phyloP scores from a whole-genome alignment of 2,113 vertebrate species.

The Urocitellus parryii region DNA sequence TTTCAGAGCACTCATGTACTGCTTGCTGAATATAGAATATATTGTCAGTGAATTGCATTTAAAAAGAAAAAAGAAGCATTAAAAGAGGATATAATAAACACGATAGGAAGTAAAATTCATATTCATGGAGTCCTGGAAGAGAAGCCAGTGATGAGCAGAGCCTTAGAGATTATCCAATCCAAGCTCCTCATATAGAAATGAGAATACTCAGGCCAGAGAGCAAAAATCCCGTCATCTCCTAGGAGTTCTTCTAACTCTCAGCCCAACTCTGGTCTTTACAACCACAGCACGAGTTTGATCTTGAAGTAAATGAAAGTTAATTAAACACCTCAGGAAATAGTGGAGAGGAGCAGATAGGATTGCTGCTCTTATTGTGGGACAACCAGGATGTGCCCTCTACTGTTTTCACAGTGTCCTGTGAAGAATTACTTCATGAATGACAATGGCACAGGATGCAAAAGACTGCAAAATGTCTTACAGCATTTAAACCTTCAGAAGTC shows the following conservation, averaged over 20 bases:
- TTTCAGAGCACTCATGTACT: constrained; percentile 31
- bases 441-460: neutral
- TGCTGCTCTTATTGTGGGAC: neutral
- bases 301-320: constrained; percentile 5
- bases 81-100: constrained; percentile 45
- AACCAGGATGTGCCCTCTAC: neutral
- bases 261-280: neutral
- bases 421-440: neutral
- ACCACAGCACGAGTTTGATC: neutral
- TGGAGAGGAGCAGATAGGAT: neutral
- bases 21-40: constrained; percentile 59
- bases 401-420: neutral
- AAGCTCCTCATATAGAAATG: neutral
- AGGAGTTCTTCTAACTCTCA: neutral
- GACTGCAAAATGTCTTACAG: neutral
- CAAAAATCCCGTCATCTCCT: neutral
- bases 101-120: constrained; percentile 70
- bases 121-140: neutral
- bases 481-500: neutral
- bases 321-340: neutral
- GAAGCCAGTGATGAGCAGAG: neutral
- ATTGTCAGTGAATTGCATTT: constrained; percentile 57
- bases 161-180: neutral
- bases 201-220: neutral
- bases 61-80: constrained; percentile 50